A percentile compares a stretch with the other conserved stretches of the same genome.
Evolutionary conservation across 1,140 invertebrate genomes (phyloP).

Genomic region (Agraylea sexmaculata): DNA sequence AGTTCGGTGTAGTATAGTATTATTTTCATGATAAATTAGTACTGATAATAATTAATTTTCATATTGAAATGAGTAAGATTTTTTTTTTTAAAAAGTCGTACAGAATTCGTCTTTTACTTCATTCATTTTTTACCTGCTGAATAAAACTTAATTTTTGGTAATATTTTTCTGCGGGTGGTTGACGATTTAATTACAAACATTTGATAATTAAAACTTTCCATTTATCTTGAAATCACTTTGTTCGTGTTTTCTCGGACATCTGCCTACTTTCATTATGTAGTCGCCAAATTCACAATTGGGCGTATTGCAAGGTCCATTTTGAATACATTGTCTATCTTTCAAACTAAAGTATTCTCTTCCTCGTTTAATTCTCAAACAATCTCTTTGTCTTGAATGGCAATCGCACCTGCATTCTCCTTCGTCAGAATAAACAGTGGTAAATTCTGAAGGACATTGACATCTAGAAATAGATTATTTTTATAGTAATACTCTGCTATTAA

Average conservation of each 20-base stretch:
- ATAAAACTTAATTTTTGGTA: too few species aligned
- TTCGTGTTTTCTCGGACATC: conserved; percentile 43
- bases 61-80: too few species aligned
- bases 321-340: conserved; percentile 56
- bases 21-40: too few species aligned
- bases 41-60: too few species aligned
- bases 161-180: too few species aligned
- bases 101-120: too few species aligned
- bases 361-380: conserved; percentile 52
- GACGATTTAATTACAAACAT: too few species aligned
- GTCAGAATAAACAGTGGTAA: conserved; percentile 42
- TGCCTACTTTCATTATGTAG: conserved; percentile 48
- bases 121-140: too few species aligned
- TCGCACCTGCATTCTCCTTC: conserved; percentile 54
- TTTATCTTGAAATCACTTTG: conserved; percentile 1
- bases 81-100: too few species aligned
- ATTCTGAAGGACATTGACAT: conserved; percentile 61
- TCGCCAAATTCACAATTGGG: conserved; percentile 58
- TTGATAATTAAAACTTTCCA: too few species aligned
- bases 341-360: conserved; percentile 59
- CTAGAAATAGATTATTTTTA: conserved; percentile 31
- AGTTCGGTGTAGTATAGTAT: too few species aligned
- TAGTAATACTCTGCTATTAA: not conserved
- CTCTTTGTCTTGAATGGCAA: conserved; percentile 51
- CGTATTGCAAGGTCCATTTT: conserved; percentile 46